phyloP scores from a whole-genome alignment of 2,888 invertebrate genomes.

The Petrophora chlorosata region DNA sequence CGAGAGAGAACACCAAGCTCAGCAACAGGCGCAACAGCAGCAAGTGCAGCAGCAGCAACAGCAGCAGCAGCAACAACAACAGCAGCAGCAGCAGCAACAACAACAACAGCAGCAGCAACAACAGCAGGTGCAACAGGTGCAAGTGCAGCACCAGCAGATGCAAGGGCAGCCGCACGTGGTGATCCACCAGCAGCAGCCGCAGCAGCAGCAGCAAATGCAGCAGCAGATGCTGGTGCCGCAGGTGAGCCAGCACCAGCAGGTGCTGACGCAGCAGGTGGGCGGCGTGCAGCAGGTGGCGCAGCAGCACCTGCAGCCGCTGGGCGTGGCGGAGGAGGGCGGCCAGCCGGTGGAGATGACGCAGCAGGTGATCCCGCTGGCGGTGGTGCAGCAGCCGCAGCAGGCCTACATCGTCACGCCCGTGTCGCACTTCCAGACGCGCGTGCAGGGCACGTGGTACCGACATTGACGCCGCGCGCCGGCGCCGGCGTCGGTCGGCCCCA shows the following conservation, averaged over 20 bases:
- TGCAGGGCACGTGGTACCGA: conserved; percentile 84
- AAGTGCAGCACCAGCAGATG: conserved; percentile 73
- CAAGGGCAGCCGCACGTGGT: conserved; percentile 71
- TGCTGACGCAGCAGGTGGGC: conserved; percentile 71
- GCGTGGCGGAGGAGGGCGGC: conserved; percentile 74
- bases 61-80: conserved; percentile 68
- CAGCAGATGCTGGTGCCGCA: conserved; percentile 79
- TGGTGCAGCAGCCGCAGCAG: conserved; percentile 86
- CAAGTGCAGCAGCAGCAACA: conserved; percentile 60
- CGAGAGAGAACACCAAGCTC: conserved; percentile 64
- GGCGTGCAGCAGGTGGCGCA: conserved; percentile 73
- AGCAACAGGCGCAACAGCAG: conserved; percentile 63
- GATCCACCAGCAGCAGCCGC: conserved; percentile 68
- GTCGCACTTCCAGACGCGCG: conserved; percentile 85
- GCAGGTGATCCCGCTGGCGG: conserved; percentile 86
- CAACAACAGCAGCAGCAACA: conserved; percentile 39
- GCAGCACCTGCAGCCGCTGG: conserved; percentile 79
- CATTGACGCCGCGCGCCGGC: conserved; percentile 62
- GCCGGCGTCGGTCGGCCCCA: conserved; percentile 1
- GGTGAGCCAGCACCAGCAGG: conserved; percentile 80
- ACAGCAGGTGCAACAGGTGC: conserved; percentile 73
- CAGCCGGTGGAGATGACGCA: conserved; percentile 85
- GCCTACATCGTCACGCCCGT: conserved; percentile 87
- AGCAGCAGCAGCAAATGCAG: conserved; percentile 68
- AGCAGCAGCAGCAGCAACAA: conserved; percentile 69